These are phyloP conservation scores for Chrysodeixis includens DNA, from an alignment of 2,888 invertebrate species.

Conservation along the genomic window DNA sequence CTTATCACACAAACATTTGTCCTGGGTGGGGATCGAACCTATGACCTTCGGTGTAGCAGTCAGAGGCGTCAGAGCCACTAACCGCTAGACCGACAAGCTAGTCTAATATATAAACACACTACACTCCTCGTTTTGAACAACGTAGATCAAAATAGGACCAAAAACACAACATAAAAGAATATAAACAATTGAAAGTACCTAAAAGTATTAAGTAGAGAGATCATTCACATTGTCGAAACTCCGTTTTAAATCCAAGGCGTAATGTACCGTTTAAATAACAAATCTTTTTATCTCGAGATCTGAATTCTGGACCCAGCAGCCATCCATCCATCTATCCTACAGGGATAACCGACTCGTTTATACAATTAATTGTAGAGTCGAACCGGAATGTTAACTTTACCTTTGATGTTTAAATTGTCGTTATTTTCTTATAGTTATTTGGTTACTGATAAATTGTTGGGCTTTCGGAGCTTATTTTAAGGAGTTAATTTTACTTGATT, in stretches of 20 bases:
- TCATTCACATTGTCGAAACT: constrained; percentile 47
- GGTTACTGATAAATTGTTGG: not conserved
- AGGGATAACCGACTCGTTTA: constrained; percentile 58
- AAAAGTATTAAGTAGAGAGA: constrained; percentile 42
- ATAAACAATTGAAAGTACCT: not conserved
- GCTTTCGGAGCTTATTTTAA: too few species aligned
- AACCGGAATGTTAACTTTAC: constrained; percentile 55
- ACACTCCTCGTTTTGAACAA: too few species aligned
- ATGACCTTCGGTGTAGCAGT: too few species aligned
- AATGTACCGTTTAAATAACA: constrained; percentile 63
- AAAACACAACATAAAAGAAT: not conserved
- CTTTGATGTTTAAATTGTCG: constrained; percentile 43
- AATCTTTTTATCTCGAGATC: constrained; percentile 63
- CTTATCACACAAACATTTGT: too few species aligned
- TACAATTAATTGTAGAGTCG: constrained; percentile 55
- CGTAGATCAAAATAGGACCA: not conserved
- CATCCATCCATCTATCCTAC: constrained; percentile 53
- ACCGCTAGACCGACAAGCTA: too few species aligned
- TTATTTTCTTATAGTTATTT: constrained; percentile 15
- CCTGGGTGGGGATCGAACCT: too few species aligned
- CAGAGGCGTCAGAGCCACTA: too few species aligned
- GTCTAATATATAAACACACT: too few species aligned
- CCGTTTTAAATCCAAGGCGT: constrained; percentile 45
- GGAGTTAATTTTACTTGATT: too few species aligned
- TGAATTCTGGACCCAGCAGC: constrained; percentile 50